Percentiles rank a stretch among this genome's conserved stretches.
Conservation (phyloP, 2,797 vertebrate genomes). For the Sebastes iracundus region DNA sequence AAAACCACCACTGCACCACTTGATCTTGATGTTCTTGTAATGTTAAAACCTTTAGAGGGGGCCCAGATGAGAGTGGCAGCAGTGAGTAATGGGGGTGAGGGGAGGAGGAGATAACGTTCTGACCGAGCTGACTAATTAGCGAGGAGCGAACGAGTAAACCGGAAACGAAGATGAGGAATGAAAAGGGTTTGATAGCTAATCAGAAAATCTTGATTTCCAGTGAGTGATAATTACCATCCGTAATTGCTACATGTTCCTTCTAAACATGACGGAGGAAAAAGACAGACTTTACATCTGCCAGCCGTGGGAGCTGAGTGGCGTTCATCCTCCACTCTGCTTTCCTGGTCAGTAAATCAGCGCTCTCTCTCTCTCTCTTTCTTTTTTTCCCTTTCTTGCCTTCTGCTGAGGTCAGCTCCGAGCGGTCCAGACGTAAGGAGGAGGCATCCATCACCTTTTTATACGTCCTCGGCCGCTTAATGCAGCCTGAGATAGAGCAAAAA, state of each 20-base stretch:
- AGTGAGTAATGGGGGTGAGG: slow-evolving; percentile 41
- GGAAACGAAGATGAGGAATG: slow-evolving; percentile 38
- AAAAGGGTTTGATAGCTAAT: slow-evolving; percentile 57
- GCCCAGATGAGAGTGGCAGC: slow-evolving; percentile 22
- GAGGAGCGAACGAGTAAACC: slow-evolving; percentile 37
- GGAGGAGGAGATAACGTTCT: slow-evolving; percentile 34
- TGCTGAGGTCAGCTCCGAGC: slow-evolving; percentile 88
- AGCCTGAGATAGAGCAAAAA: slow-evolving; percentile 61
- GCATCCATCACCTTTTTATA: slow-evolving; percentile 90
- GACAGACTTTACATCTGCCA: slow-evolving; percentile 45
- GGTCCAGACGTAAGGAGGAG: slow-evolving; percentile 83
- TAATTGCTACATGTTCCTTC: slow-evolving; percentile 28
- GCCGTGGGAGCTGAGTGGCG: slow-evolving; percentile 51
- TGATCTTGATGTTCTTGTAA: slow-evolving; percentile 48
- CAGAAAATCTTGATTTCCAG: slow-evolving; percentile 50
- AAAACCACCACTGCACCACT: slow-evolving; percentile 48
- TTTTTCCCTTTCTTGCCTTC: slow-evolving; percentile 83
- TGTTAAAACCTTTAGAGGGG: slow-evolving; percentile 47
- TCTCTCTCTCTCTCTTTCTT: neutral
- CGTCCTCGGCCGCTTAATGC: slow-evolving; percentile 62
- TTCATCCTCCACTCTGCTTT: slow-evolving; percentile 40
- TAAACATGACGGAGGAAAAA: neutral
- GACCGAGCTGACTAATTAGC: slow-evolving; percentile 53
- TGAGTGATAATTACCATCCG: slow-evolving; percentile 37
- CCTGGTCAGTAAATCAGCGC: slow-evolving; percentile 63